These are phyloP conservation scores for Catharus ustulatus DNA, from an alignment of 2,797 vertebrate genomes.

Conservation along the genomic window DNA sequence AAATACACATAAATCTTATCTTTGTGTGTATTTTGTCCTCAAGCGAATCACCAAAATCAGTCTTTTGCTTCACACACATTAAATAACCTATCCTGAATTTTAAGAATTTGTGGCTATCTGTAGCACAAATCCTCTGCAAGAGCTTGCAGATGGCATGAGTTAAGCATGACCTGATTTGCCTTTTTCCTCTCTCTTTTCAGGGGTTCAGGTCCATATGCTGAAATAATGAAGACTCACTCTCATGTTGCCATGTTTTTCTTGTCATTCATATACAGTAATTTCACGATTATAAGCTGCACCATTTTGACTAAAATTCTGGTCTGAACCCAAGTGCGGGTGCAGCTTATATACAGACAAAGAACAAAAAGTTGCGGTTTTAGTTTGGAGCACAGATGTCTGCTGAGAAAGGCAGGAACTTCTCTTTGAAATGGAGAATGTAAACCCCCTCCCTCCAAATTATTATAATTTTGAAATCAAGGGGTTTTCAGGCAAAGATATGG, in stretches of 20 bases:
- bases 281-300: no score
- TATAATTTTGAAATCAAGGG: no score
- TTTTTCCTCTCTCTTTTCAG: background rate
- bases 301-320: no score
- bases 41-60: background rate
- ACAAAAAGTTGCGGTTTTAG: no score
- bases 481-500: no score
- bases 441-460: no score
- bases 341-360: no score
- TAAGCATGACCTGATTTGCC: background rate
- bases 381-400: no score
- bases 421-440: no score
- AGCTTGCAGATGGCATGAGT: background rate
- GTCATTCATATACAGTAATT: background rate
- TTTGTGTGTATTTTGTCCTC: background rate
- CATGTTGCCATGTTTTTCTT: background rate
- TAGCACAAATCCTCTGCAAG: background rate
- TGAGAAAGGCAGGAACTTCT: no score
- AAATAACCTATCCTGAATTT: background rate
- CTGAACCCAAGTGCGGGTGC: no score
- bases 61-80: background rate
- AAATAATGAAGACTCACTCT: background rate
- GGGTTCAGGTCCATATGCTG: background rate
- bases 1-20: background rate
- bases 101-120: background rate